phyloP scores from a whole-genome alignment of 2,888 invertebrate species.

The Leptodirus hochenwartii region DNA sequence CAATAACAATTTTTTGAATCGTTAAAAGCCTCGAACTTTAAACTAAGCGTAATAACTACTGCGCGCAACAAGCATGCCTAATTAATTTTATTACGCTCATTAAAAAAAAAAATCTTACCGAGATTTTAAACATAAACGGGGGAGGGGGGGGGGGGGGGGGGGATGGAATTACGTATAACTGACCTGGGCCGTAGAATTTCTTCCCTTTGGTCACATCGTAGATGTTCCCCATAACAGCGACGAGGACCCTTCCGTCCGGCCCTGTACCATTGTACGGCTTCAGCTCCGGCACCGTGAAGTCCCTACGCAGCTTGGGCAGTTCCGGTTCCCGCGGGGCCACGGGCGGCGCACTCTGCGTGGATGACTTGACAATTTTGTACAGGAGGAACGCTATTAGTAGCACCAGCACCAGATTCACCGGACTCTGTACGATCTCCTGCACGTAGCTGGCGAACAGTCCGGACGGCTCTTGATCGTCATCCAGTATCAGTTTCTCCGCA shows the following conservation, averaged over 20 bases:
- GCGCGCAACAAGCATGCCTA: too few species aligned
- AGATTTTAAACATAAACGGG: too few species aligned
- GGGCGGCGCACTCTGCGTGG: conserved; percentile 24
- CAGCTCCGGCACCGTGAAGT: conserved; percentile 79
- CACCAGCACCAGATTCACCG: conserved; percentile 50
- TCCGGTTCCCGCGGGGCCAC: conserved; percentile 32
- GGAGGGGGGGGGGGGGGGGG: too few species aligned
- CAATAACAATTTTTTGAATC: too few species aligned
- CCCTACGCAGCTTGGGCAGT: conserved; percentile 71
- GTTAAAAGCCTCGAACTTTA: too few species aligned
- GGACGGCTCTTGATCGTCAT: neutral
- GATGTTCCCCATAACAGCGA: conserved; percentile 88
- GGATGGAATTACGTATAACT: too few species aligned
- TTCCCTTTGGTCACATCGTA: conserved; percentile 88
- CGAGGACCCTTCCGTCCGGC: conserved; percentile 70
- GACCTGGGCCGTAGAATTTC: conserved; percentile 89
- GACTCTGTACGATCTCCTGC: conserved; percentile 46
- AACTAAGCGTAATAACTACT: too few species aligned
- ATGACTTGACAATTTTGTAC: conserved; percentile 51
- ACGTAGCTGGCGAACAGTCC: conserved; percentile 28
- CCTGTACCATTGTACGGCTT: conserved; percentile 72
- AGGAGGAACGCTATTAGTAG: conserved; percentile 49
- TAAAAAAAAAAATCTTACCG: too few species aligned
- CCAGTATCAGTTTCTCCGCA: too few species aligned
- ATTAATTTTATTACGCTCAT: too few species aligned